phyloP scores from a whole-genome alignment of 2,113 vertebrate genomes.

The Merops nubicus region DNA sequence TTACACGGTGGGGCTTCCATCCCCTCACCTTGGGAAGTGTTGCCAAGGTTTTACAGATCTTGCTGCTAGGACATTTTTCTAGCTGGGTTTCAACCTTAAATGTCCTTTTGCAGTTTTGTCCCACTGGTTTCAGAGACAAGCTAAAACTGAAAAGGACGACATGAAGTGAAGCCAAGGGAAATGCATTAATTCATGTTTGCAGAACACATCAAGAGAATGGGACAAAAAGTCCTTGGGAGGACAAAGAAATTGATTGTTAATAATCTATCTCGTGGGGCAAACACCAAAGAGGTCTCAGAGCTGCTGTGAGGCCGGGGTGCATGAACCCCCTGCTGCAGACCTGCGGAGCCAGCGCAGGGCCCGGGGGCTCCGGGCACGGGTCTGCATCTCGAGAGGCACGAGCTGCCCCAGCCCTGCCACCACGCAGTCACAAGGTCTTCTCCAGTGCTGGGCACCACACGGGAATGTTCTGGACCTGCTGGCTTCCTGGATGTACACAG shows the following conservation, averaged over 20 bases:
- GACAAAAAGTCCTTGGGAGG: not conserved
- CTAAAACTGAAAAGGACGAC: not conserved
- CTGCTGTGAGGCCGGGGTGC: not conserved
- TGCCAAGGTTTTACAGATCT: not conserved
- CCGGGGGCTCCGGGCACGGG: not conserved
- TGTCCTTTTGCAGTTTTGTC: constrained; percentile 10
- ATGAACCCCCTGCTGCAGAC: not conserved
- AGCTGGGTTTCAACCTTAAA: not conserved
- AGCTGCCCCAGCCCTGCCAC: not conserved
- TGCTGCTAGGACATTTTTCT: not conserved
- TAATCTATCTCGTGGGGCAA: not conserved
- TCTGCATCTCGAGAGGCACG: not conserved
- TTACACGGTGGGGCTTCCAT: not conserved
- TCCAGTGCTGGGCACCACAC: not conserved
- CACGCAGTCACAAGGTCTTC: not conserved
- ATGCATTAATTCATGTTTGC: not conserved
- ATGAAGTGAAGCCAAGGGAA: constrained; percentile 21
- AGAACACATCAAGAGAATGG: not conserved
- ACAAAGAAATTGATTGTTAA: not conserved
- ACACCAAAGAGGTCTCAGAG: not conserved
- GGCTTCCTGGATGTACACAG: not conserved
- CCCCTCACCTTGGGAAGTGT: not conserved
- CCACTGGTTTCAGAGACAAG: not conserved
- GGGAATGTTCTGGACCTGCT: not conserved
- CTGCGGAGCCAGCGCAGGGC: not conserved